These are phyloP conservation scores for Actinia equina DNA, from an alignment of 64 coral and sea anemone species.

Conservation along the genomic window DNA sequence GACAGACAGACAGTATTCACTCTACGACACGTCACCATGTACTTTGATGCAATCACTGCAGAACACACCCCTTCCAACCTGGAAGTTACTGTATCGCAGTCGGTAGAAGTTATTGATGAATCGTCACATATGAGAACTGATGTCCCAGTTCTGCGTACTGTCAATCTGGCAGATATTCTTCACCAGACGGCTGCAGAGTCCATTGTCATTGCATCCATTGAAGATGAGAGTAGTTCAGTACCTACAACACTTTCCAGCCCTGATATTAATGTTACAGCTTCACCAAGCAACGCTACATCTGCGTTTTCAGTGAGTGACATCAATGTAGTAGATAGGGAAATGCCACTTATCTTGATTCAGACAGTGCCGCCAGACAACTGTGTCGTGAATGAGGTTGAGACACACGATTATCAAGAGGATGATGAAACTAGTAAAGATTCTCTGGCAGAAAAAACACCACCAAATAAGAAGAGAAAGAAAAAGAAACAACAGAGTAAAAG, in stretches of 20 bases:
- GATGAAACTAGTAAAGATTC: not conserved
- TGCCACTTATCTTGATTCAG: not conserved
- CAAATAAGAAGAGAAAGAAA: not conserved
- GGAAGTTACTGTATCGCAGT: not conserved
- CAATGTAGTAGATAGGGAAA: not conserved
- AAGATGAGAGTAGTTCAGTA: not conserved
- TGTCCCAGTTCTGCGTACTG: not conserved
- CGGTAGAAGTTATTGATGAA: constrained; percentile 15
- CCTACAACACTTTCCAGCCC: not conserved
- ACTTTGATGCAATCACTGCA: not conserved
- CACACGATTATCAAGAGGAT: not conserved
- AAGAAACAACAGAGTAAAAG: not conserved
- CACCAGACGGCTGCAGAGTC: not conserved
- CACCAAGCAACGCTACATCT: not conserved
- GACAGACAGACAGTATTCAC: not conserved
- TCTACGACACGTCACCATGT: not conserved
- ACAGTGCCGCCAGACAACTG: not conserved
- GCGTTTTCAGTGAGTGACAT: constrained; percentile 12
- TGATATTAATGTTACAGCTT: not conserved
- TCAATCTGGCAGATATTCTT: constrained; percentile 13
- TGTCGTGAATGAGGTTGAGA: not conserved
- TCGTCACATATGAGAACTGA: not conserved
- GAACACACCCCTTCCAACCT: not conserved
- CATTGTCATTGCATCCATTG: not conserved
- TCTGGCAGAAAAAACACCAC: not conserved